Evolutionary conservation across 2,888 invertebrate genomes (phyloP).

Genomic region (Magallana nippona): DNA sequence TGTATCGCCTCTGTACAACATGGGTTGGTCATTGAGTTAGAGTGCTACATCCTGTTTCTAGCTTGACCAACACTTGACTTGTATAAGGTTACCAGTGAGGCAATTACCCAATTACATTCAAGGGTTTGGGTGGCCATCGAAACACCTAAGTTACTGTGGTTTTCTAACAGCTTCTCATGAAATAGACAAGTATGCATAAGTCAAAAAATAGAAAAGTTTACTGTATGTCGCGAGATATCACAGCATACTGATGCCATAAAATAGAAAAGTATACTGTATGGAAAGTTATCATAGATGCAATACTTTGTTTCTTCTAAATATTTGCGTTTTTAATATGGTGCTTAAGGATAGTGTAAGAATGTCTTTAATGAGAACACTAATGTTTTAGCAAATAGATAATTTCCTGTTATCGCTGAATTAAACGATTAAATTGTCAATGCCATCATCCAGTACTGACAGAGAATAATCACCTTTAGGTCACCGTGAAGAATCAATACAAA

Average conservation of each 20-base stretch:
- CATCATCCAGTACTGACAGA: slow-evolving; percentile 11
- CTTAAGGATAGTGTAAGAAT: not conserved
- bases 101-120: too few species aligned
- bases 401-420: slow-evolving; percentile 20
- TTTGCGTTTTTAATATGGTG: not conserved
- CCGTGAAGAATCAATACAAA: slow-evolving; percentile 3
- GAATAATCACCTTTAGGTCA: slow-evolving; percentile 32
- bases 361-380: not conserved
- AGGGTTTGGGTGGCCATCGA: too few species aligned
- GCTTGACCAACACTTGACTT: slow-evolving; percentile 5
- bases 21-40: not conserved
- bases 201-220: too few species aligned
- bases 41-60: slow-evolving; percentile 14
- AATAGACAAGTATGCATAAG: too few species aligned
- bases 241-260: too few species aligned
- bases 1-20: not conserved
- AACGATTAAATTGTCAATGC: slow-evolving; percentile 29
- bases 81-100: too few species aligned
- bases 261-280: too few species aligned
- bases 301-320: too few species aligned
- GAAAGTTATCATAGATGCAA: too few species aligned
- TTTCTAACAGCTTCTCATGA: too few species aligned
- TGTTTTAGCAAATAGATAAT: slow-evolving; percentile 32
- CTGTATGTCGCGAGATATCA: too few species aligned
- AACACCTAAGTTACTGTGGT: too few species aligned